Conservation (phyloP, 2,113 vertebrate species). For the Lepus americanus region DNA sequence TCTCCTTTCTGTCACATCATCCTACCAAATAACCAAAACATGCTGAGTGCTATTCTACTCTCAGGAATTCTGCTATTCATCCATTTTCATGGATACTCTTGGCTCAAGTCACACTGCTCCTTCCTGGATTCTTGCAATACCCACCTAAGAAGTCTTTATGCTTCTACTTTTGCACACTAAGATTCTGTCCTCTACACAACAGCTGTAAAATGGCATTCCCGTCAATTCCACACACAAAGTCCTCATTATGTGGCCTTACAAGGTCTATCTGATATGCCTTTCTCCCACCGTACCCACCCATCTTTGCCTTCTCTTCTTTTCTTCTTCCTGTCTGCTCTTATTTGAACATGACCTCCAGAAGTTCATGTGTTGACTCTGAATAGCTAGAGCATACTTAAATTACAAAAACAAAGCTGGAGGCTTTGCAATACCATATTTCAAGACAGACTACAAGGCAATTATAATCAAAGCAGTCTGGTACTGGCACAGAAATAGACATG, state of each 20-base stretch:
- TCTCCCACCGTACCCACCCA: no score
- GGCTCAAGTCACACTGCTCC: not conserved
- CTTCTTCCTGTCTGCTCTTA: not conserved
- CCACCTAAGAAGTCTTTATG: not conserved
- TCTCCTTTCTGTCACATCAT: not conserved
- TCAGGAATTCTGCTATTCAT: not conserved
- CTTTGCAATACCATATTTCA: no score
- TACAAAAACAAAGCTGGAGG: no score
- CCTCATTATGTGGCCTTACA: not conserved
- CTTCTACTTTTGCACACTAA: not conserved
- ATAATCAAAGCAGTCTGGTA: no score
- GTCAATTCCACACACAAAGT: not conserved
- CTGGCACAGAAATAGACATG: no score
- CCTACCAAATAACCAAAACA: not conserved
- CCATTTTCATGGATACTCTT: not conserved
- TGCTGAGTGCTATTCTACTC: not conserved
- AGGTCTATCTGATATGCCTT: rapidly evolving
- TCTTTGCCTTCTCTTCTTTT: not conserved
- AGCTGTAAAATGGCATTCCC: not conserved
- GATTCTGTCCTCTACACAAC: not conserved
- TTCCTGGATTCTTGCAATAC: not conserved
- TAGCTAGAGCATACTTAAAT: no score
- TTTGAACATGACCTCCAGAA: not conserved
- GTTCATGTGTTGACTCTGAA: not conserved
- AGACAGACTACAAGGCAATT: no score